Percentiles rank a stretch among this genome's conserved stretches.
Evolutionary conservation across 2,888 invertebrate genomes (phyloP).

Genomic region (Sepioteuthis lessoniana): DNA sequence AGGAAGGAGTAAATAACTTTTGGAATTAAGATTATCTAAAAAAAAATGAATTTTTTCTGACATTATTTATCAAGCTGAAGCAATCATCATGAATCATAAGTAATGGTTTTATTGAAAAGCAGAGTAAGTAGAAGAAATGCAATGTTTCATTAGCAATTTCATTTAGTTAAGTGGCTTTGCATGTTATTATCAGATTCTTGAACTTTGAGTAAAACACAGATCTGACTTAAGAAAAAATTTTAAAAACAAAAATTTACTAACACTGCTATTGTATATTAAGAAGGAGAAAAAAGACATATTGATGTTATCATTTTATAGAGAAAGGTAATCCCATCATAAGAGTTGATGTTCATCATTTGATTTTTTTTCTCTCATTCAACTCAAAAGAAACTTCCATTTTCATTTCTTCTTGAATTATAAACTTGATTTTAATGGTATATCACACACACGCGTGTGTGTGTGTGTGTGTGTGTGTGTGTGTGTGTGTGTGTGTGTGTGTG

Average conservation of each 20-base stretch:
- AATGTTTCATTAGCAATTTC: background rate
- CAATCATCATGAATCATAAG: background rate
- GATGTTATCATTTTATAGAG: background rate
- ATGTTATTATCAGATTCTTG: background rate
- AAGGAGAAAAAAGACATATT: background rate
- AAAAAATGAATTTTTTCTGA: background rate
- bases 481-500: too few species aligned
- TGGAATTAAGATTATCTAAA: background rate
- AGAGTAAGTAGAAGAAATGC: background rate
- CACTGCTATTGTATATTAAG: background rate
- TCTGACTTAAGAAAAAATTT: background rate
- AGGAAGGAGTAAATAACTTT: background rate
- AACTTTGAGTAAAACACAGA: background rate
- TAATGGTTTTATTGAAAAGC: constrained; percentile 6
- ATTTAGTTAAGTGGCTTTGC: constrained; percentile 33
- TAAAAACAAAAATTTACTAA: background rate
- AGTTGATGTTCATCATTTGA: background rate
- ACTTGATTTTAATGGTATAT: too few species aligned
- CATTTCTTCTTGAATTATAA: background rate
- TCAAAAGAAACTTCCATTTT: background rate
- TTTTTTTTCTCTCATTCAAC: background rate
- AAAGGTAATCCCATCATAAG: background rate
- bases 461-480: too few species aligned
- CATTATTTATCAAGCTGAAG: background rate
- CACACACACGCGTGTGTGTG: too few species aligned